These are phyloP conservation scores for Pardosa pseudoannulata DNA, from an alignment of 2,888 invertebrate species.

Conservation along the genomic window DNA sequence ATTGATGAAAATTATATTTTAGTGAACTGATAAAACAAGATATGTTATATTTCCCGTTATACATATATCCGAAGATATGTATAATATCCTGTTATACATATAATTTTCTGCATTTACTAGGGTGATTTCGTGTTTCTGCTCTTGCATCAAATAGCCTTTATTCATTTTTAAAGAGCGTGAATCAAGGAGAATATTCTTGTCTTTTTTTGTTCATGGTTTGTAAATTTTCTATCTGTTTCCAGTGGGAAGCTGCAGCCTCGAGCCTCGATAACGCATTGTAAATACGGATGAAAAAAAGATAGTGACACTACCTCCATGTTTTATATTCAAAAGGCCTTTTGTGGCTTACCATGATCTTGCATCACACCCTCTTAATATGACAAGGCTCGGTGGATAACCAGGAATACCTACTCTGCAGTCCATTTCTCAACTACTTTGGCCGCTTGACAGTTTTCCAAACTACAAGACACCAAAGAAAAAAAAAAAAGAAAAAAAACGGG, in stretches of 20 bases:
- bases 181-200: neutral
- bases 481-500: neutral
- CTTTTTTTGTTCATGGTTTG: neutral
- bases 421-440: conserved; percentile 43
- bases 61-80: no score
- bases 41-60: no score
- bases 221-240: neutral
- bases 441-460: conserved; percentile 34
- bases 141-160: no score
- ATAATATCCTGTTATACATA: no score
- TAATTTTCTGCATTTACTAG: no score
- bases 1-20: no score
- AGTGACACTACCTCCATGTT: conserved; percentile 10
- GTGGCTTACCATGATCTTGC: conserved; percentile 45
- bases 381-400: conserved; percentile 29
- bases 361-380: conserved; percentile 37
- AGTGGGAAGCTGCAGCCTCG: neutral
- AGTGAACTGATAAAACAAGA: no score
- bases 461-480: neutral
- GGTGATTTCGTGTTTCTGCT: no score
- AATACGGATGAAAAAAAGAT: neutral
- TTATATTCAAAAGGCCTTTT: conserved; percentile 29
- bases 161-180: neutral
- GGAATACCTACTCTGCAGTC: conserved; percentile 30
- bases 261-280: neutral